Evolutionary conservation across 2,888 invertebrate genomes (phyloP).

Genomic region (Coecobrya sp.): DNA sequence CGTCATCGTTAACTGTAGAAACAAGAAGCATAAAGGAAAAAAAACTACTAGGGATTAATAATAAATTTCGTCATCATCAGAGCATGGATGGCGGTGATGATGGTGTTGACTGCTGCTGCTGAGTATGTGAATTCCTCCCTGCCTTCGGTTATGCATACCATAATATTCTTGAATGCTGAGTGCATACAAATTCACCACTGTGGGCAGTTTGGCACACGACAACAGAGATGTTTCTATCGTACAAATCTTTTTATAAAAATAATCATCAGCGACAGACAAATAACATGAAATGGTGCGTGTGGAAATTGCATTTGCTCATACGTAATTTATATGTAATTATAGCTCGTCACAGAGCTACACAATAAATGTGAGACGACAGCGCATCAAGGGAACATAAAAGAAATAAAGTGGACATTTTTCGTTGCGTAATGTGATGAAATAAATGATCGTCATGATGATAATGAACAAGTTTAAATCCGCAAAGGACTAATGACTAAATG

Average conservation of each 20-base stretch:
- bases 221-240: not conserved
- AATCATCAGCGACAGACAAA: not conserved
- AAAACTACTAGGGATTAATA: not conserved
- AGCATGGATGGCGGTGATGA: not conserved
- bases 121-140: not conserved
- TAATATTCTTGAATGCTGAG: not conserved
- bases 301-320: not conserved
- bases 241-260: not conserved
- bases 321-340: constrained; percentile 16
- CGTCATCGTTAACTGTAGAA: not conserved
- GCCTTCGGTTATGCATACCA: not conserved
- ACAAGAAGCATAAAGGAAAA: not conserved
- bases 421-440: constrained; percentile 20
- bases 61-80: not conserved
- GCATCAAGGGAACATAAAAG: not conserved
- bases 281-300: constrained; percentile 3
- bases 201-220: not conserved
- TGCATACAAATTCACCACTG: not conserved
- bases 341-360: not conserved
- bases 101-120: not conserved
- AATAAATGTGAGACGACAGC: not conserved
- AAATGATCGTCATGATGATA: constrained; percentile 1
- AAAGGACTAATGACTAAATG: not conserved
- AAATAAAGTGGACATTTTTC: not conserved
- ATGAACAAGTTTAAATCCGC: constrained; percentile 21